Evolutionary conservation across 2,797 vertebrate species (phyloP).

Genomic region (Myiothlypis chrysogaster): DNA sequence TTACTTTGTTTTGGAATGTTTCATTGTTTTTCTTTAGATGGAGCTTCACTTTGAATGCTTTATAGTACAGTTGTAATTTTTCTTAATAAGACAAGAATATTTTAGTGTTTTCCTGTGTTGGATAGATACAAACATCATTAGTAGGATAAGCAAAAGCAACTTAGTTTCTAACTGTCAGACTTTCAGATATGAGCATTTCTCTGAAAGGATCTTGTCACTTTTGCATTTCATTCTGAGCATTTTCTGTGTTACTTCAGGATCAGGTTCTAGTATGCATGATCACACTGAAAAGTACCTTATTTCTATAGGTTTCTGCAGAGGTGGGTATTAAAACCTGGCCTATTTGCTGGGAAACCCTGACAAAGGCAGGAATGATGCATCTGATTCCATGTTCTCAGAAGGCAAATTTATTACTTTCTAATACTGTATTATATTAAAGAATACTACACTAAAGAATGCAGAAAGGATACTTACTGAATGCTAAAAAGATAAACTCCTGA

Average conservation of each 20-base stretch:
- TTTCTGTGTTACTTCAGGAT: background rate
- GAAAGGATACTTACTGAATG: background rate
- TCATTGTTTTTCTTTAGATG: background rate
- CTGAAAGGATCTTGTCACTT: background rate
- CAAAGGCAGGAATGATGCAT: background rate
- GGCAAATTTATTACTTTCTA: background rate
- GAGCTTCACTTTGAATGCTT: background rate
- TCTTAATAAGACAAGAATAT: background rate
- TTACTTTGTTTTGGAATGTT: background rate
- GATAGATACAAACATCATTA: background rate
- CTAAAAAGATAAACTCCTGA: fast-evolving
- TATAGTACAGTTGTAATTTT: background rate
- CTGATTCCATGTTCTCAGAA: background rate
- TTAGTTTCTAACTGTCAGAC: background rate
- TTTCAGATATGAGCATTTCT: background rate
- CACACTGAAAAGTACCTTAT: background rate
- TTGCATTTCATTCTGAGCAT: background rate
- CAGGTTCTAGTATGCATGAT: background rate
- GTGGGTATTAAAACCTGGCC: background rate
- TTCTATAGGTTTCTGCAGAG: background rate
- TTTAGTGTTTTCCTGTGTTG: background rate
- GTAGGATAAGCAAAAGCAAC: background rate
- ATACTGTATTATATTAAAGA: background rate
- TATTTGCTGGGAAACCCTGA: background rate
- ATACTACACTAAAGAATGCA: too few species aligned